These are phyloP conservation scores for Limnephilus auricula DNA, from an alignment of 2,888 invertebrate genomes.

Conservation along the genomic window DNA sequence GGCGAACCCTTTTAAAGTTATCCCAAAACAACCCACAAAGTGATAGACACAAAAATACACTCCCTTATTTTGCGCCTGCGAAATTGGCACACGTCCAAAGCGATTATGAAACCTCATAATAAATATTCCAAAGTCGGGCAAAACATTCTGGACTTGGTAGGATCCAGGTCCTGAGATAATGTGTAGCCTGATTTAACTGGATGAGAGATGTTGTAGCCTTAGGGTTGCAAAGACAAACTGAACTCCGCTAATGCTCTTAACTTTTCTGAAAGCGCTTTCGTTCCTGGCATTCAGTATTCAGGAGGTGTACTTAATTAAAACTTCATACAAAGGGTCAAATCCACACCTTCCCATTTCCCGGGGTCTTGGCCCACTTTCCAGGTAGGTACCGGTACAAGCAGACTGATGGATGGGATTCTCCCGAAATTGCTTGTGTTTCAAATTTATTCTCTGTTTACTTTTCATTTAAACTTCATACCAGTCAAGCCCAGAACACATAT, in stretches of 20 bases:
- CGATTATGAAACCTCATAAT: conserved; percentile 44
- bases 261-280: conserved; percentile 58
- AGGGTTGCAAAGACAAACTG: conserved; percentile 62
- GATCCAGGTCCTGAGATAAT: not conserved
- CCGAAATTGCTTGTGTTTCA: conserved; percentile 46
- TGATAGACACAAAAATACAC: conserved; percentile 17
- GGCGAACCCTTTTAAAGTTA: conserved; percentile 10
- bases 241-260: conserved; percentile 62
- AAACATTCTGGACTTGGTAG: not conserved
- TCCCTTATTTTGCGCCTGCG: conserved; percentile 9
- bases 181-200: not conserved
- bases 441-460: conserved; percentile 45
- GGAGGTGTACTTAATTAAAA: conserved; percentile 65
- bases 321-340: conserved; percentile 61
- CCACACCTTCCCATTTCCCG: conserved; percentile 23
- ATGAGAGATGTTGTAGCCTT: conserved; percentile 43
- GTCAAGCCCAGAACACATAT: conserved; percentile 11
- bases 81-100: conserved; percentile 44
- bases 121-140: conserved; percentile 37
- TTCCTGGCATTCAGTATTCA: conserved; percentile 61
- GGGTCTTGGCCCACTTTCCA: conserved; percentile 23
- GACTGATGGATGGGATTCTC: conserved; percentile 32
- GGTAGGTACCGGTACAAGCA: not conserved
- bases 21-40: conserved; percentile 4
- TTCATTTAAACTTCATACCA: conserved; percentile 47